A percentile compares a stretch with the other conserved stretches of the same genome.
These are phyloP conservation scores for Cosmia trapezina DNA, from an alignment of 2,888 invertebrate species.

Conservation along the genomic window DNA sequence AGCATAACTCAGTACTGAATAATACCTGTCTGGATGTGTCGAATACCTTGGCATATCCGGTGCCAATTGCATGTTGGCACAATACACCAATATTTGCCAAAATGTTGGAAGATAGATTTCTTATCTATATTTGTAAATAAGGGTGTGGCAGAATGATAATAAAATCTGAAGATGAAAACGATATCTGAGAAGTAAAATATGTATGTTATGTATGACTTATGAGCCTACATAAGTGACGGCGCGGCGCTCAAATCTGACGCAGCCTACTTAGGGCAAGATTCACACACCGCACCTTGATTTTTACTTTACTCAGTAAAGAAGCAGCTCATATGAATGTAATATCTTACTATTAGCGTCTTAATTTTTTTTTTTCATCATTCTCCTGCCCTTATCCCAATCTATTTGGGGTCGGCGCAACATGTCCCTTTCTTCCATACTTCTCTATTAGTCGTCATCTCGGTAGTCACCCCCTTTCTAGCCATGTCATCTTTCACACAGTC, in stretches of 20 bases:
- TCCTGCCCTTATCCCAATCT: too few relatives aligned
- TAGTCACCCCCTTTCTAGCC: too few relatives aligned
- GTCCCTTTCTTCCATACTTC: too few relatives aligned
- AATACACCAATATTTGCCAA: conserved; percentile 25
- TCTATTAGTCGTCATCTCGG: too few relatives aligned
- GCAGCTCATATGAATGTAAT: neutral
- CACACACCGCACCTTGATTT: neutral
- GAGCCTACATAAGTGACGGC: neutral
- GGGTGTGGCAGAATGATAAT: conserved; percentile 34
- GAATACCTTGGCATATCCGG: conserved; percentile 57
- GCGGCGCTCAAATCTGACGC: neutral
- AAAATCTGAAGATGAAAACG: conserved; percentile 16
- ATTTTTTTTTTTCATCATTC: too few relatives aligned
- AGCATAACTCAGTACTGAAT: conserved; percentile 41
- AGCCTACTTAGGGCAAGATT: too few relatives aligned
- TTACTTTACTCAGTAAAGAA: too few relatives aligned
- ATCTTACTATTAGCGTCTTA: too few relatives aligned
- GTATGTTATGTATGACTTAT: too few relatives aligned
- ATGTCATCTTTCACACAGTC: too few relatives aligned
- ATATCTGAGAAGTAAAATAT: neutral
- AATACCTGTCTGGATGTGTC: conserved; percentile 50
- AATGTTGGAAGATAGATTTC: conserved; percentile 45
- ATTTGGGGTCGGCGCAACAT: too few relatives aligned
- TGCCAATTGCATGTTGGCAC: conserved; percentile 53
- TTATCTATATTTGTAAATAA: conserved; percentile 47